Conservation (phyloP, 2,113 vertebrate genomes). For the Sphyrna mokarran region DNA sequence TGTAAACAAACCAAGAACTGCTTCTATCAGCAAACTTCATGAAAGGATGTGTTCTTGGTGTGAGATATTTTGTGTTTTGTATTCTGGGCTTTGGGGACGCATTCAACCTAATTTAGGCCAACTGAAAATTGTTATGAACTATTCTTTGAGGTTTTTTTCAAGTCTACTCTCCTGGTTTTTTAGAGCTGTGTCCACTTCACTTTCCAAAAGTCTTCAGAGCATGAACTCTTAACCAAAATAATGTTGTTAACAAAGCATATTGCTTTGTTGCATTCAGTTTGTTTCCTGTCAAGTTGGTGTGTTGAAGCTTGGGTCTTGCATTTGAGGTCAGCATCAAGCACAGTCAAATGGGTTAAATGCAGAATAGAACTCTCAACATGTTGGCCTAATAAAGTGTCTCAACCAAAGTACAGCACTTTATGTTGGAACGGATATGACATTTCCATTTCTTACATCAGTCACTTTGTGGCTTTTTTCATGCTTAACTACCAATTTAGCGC, state of each 20-base stretch:
- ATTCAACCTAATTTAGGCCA: neutral
- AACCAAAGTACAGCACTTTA: neutral
- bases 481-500: neutral
- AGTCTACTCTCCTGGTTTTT: neutral
- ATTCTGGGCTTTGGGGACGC: neutral
- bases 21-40: neutral
- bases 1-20: neutral
- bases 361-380: neutral
- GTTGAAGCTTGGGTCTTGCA: neutral
- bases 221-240: neutral
- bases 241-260: neutral
- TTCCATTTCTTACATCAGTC: neutral
- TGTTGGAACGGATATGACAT: neutral
- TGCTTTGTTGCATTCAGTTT: neutral
- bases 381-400: neutral
- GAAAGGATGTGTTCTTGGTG: neutral
- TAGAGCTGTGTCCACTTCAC: neutral
- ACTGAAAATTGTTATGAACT: neutral
- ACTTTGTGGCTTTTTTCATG: slow-evolving; percentile 21
- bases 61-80: neutral
- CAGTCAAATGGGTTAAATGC: neutral
- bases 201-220: neutral
- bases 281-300: neutral
- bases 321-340: neutral
- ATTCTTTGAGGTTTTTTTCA: neutral